Percentiles rank a stretch among this genome's conserved stretches.
Conservation (phyloP, 2,113 vertebrate species). For the Chaetops frenatus region DNA sequence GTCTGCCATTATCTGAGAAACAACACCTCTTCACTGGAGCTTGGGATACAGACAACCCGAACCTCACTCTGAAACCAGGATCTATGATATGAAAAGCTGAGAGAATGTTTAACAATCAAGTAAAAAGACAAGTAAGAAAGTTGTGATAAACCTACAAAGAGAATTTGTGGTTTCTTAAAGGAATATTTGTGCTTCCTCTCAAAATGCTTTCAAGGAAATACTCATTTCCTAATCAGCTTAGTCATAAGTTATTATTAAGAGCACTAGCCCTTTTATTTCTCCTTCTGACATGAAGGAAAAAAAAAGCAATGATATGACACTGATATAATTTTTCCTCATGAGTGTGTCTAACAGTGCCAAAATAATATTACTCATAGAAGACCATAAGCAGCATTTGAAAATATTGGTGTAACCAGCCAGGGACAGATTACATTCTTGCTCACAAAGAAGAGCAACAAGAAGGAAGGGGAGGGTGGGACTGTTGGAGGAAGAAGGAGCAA, state of each 20-base stretch:
- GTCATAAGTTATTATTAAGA: not conserved
- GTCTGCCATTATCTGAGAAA: not conserved
- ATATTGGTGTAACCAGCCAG: not conserved
- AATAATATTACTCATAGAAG: not conserved
- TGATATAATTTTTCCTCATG: not conserved
- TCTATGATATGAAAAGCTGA: not conserved
- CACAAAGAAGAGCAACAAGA: not conserved
- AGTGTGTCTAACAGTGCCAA: not conserved
- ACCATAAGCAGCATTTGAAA: not conserved
- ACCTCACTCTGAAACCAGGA: not conserved
- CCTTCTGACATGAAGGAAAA: not conserved
- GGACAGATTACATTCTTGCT: not conserved
- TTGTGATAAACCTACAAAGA: not conserved
- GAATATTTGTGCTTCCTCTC: not conserved
- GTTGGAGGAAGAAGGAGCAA: not conserved
- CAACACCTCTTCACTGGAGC: not conserved
- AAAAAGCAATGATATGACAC: not conserved
- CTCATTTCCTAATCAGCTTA: not conserved
- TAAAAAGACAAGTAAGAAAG: not conserved
- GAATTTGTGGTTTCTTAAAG: not conserved
- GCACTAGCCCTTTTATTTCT: not conserved
- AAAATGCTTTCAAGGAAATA: not conserved
- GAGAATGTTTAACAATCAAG: not conserved
- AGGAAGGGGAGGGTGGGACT: accelerated
- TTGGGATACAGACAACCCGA: not conserved